These are phyloP conservation scores for Cynocephalus volans DNA, from an alignment of 2,113 vertebrate species.

Conservation along the genomic window DNA sequence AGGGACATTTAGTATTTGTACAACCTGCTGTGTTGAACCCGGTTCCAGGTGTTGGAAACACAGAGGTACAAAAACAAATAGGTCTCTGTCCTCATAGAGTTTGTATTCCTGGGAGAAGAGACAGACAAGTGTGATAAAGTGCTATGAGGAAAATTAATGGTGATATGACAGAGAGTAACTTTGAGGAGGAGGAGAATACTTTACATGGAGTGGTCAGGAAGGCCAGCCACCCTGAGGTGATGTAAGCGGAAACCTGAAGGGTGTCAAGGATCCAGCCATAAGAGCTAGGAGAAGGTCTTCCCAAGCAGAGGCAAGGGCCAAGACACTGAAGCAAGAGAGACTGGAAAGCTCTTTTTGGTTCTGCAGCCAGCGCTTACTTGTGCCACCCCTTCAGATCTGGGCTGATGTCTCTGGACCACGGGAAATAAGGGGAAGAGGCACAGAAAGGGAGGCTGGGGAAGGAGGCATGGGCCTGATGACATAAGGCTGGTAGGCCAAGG, in stretches of 20 bases:
- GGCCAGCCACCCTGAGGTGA: neutral
- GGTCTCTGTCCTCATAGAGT: neutral
- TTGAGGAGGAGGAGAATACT: neutral
- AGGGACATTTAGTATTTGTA: neutral
- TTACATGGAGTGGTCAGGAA: neutral
- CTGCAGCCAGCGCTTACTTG: too few relatives aligned
- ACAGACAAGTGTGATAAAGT: neutral
- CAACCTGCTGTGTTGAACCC: neutral
- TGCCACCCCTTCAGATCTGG: neutral
- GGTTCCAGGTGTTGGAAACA: neutral
- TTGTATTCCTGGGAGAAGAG: conserved; percentile 19
- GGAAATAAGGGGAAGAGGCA: neutral
- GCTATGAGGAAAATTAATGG: neutral
- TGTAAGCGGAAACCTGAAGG: neutral
- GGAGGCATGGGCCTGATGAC: neutral
- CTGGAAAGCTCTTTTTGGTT: neutral
- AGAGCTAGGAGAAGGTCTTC: neutral
- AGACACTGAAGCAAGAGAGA: neutral
- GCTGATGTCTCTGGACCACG: neutral
- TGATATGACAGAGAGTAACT: neutral
- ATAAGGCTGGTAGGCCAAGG: neutral
- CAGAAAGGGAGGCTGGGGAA: neutral
- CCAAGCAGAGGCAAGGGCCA: neutral
- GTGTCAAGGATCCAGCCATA: neutral
- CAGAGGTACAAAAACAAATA: neutral